Conservation (phyloP, 2,797 vertebrate genomes). For the Anolis apletophallus region DNA sequence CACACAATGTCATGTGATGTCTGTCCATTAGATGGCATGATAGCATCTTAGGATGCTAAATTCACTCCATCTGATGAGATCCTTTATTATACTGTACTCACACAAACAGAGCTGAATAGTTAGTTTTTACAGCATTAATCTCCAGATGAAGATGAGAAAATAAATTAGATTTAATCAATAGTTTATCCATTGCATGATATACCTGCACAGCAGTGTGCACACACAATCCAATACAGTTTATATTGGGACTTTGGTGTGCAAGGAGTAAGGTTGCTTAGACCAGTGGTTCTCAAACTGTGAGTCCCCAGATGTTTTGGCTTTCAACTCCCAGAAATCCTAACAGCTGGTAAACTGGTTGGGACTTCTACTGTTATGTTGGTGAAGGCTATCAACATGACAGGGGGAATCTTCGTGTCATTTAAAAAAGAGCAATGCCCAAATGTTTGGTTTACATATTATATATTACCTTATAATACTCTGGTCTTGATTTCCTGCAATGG, state of each 20-base stretch:
- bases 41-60: too few relatives aligned
- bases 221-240: neutral
- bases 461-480: conserved; percentile 56
- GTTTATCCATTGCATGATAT: neutral
- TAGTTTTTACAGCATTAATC: neutral
- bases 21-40: too few relatives aligned
- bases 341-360: too few relatives aligned
- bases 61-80: too few relatives aligned
- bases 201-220: neutral
- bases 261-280: neutral
- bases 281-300: too few relatives aligned
- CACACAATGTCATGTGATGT: too few relatives aligned
- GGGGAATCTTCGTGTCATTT: neutral
- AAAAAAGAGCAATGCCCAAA: neutral
- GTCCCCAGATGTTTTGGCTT: too few relatives aligned
- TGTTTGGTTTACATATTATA: neutral
- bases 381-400: neutral
- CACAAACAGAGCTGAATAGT: neutral
- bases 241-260: neutral
- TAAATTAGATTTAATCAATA: neutral
- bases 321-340: too few relatives aligned
- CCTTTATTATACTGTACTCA: too few relatives aligned
- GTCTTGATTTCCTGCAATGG: conserved; percentile 9
- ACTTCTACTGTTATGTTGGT: neutral
- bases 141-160: neutral